A percentile compares a stretch with the other conserved stretches of the same genome.
Evolutionary conservation across 2,888 invertebrate genomes (phyloP).

Genomic region (Meloe dianella): DNA sequence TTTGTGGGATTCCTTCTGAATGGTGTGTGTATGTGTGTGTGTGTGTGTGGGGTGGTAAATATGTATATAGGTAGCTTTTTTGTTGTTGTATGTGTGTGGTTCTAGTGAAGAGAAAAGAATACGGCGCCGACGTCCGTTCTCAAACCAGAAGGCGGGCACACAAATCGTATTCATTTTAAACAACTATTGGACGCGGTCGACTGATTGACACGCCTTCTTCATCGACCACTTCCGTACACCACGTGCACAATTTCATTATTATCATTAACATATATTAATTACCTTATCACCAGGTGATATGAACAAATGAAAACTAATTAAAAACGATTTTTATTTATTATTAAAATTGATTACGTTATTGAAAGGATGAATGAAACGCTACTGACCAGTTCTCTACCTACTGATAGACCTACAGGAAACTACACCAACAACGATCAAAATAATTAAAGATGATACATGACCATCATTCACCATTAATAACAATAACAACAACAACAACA

Average conservation of each 20-base stretch:
- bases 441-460: background rate
- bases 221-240: slow-evolving; percentile 33
- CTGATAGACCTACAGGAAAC: background rate
- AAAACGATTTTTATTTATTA: background rate
- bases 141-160: slow-evolving; percentile 26
- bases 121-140: slow-evolving; percentile 21
- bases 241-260: slow-evolving; percentile 31
- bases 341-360: background rate
- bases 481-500: background rate
- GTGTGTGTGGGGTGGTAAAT: background rate
- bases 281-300: background rate
- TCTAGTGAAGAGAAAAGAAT: slow-evolving; percentile 12
- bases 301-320: background rate
- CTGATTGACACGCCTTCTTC: slow-evolving; percentile 41
- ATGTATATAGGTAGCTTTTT: background rate
- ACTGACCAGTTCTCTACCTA: slow-evolving; percentile 9
- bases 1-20: slow-evolving; percentile 34
- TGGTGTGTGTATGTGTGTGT: slow-evolving; percentile 23
- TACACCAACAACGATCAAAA: background rate
- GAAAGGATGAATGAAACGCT: background rate
- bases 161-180: slow-evolving; percentile 27
- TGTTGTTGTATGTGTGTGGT: background rate
- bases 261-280: slow-evolving; percentile 37
- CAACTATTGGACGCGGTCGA: slow-evolving; percentile 39
- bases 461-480: too few species aligned